These are phyloP conservation scores for Cheirogaleus medius DNA, from an alignment of 2,113 vertebrate species.

Conservation along the genomic window DNA sequence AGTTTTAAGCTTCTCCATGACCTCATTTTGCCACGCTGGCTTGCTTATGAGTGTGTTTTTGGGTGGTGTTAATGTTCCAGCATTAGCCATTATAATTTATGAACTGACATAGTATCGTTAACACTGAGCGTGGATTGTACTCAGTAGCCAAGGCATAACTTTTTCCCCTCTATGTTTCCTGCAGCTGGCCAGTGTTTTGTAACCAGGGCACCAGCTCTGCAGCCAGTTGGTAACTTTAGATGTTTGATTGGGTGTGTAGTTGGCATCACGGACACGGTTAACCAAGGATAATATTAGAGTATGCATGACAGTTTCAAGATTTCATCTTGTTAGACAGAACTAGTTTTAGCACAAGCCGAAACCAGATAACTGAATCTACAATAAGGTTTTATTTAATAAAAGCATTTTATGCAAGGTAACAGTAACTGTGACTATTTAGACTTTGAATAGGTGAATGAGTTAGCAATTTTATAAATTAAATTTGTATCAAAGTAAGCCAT, in stretches of 20 bases:
- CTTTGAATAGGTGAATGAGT: background rate
- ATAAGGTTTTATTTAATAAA: constrained; percentile 1
- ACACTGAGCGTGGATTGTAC: constrained; percentile 46
- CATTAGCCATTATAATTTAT: constrained; percentile 59
- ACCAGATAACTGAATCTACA: constrained; percentile 4
- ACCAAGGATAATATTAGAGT: constrained; percentile 52
- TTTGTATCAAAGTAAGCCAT: background rate
- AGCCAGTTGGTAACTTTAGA: constrained; percentile 23
- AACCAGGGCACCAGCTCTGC: constrained; percentile 53
- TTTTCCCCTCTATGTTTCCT: constrained; percentile 39
- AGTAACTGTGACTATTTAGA: background rate
- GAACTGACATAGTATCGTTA: constrained; percentile 59
- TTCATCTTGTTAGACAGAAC: constrained; percentile 20
- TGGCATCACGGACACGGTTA: constrained; percentile 33
- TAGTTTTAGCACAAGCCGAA: constrained; percentile 52
- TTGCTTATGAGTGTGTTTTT: constrained; percentile 53
- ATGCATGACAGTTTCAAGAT: constrained; percentile 39
- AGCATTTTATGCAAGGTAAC: constrained; percentile 21
- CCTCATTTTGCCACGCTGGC: constrained; percentile 48
- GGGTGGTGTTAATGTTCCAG: constrained; percentile 73
- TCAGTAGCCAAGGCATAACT: constrained; percentile 52
- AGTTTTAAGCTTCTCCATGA: constrained; percentile 55
- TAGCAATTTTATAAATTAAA: constrained; percentile 1
- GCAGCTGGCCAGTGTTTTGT: constrained; percentile 62
- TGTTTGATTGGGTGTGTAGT: constrained; percentile 53